Conservation (phyloP, 2,797 vertebrate genomes). For the Momotus momota region DNA sequence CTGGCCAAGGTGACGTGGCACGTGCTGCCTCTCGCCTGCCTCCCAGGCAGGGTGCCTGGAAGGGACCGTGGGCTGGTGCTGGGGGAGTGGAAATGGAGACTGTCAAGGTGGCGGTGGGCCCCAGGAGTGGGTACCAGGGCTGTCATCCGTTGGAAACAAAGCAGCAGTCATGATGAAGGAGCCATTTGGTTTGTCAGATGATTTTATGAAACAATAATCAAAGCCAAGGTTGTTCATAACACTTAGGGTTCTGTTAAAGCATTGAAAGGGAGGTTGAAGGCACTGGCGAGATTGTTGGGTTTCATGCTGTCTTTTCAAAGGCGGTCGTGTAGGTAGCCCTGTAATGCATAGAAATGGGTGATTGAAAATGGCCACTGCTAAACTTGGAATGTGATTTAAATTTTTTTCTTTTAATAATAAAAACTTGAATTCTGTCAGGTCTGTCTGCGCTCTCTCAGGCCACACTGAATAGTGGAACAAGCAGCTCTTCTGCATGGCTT, state of each 20-base stretch:
- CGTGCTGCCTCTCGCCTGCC: not conserved
- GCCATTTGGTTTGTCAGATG: not conserved
- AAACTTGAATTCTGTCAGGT: not conserved
- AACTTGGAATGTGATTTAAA: not conserved
- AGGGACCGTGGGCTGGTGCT: not conserved
- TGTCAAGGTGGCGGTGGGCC: fast-evolving
- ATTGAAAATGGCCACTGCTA: not conserved
- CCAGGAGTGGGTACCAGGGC: not conserved
- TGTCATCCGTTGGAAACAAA: not conserved
- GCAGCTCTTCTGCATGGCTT: fast-evolving
- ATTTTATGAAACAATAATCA: not conserved
- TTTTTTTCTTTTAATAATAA: not conserved
- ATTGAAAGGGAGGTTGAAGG: not conserved
- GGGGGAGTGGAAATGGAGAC: not conserved
- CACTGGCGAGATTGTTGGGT: fast-evolving
- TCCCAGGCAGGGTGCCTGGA: not conserved
- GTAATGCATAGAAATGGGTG: not conserved
- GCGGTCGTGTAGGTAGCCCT: not conserved
- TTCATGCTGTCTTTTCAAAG: not conserved
- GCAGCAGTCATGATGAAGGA: not conserved
- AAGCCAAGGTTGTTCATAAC: not conserved
- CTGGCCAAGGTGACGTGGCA: not conserved
- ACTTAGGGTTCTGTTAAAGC: not conserved
- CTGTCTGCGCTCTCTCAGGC: not conserved
- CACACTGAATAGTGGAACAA: not conserved